Evolutionary conservation across 2,888 invertebrate genomes (phyloP).

Genomic region (Pomacea canaliculata): DNA sequence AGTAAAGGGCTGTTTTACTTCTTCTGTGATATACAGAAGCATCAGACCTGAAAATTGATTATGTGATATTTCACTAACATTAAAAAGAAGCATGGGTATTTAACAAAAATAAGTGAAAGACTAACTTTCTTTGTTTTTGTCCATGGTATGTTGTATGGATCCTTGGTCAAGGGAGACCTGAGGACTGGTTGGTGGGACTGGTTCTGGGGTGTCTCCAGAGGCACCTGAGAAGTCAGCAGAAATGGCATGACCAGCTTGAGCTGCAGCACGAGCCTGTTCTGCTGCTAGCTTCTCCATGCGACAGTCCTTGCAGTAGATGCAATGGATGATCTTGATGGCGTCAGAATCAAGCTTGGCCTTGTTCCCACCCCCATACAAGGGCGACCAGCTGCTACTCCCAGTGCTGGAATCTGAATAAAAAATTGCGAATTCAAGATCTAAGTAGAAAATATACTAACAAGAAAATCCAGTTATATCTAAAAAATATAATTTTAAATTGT

Average conservation of each 20-base stretch:
- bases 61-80: no score
- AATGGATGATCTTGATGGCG: conserved; percentile 63
- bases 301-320: conserved; percentile 64
- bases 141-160: conserved; percentile 91
- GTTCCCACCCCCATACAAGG: conserved; percentile 50
- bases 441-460: neutral
- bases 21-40: no score
- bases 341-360: conserved; percentile 53
- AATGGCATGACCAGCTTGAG: conserved; percentile 18
- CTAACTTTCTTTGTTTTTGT: conserved; percentile 98
- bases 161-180: conserved; percentile 96
- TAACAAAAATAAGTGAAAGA: conserved; percentile 51
- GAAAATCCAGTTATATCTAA: neutral
- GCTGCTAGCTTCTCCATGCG: conserved; percentile 59
- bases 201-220: conserved; percentile 25
- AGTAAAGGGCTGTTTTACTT: no score
- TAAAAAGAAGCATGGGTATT: no score
- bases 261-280: conserved; percentile 41
- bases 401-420: conserved; percentile 54
- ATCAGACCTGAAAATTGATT: no score
- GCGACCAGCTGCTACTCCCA: conserved; percentile 51
- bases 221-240: conserved; percentile 5
- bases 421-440: neutral
- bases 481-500: neutral
- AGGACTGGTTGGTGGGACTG: conserved; percentile 68